Evolutionary conservation across 2,113 vertebrate species (phyloP).

Genomic region (Trogon melanurus): DNA sequence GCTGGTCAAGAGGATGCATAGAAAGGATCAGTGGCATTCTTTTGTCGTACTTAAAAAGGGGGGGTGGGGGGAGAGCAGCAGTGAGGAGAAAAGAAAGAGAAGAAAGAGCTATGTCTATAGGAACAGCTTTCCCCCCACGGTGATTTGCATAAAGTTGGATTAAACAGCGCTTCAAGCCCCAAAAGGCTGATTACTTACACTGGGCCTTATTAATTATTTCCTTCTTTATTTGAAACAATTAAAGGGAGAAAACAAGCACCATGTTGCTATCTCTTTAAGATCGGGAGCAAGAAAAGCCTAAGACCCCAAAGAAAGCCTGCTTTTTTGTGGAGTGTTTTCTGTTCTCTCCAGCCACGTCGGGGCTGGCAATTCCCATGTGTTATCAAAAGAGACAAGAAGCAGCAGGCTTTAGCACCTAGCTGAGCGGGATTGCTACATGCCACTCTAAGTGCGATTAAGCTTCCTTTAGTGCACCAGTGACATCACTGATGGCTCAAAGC

Average conservation of each 20-base stretch:
- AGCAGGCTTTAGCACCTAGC: slow-evolving; percentile 84
- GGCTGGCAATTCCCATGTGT: slow-evolving; percentile 73
- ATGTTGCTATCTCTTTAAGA: slow-evolving; percentile 46
- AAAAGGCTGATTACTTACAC: slow-evolving; percentile 16
- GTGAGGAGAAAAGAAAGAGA: slow-evolving; percentile 31
- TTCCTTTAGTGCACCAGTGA: slow-evolving; percentile 81
- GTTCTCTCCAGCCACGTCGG: slow-evolving; percentile 53
- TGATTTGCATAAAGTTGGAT: slow-evolving; percentile 52
- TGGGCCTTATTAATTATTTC: slow-evolving; percentile 64
- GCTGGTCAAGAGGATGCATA: not conserved
- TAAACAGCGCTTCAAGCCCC: slow-evolving; percentile 21
- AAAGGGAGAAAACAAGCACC: slow-evolving; percentile 38
- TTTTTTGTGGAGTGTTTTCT: slow-evolving; percentile 57
- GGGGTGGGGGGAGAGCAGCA: not conserved
- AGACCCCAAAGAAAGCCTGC: slow-evolving; percentile 32
- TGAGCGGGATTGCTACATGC: slow-evolving; percentile 80
- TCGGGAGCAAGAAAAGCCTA: not conserved
- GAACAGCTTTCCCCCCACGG: slow-evolving; percentile 2
- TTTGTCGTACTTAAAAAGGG: slow-evolving; percentile 36
- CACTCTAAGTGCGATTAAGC: slow-evolving; percentile 82
- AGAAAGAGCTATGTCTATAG: slow-evolving; percentile 35
- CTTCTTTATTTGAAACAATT: slow-evolving; percentile 68
- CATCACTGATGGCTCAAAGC: slow-evolving; percentile 83
- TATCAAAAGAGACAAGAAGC: slow-evolving; percentile 87
- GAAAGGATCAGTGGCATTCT: slow-evolving; percentile 15